A percentile compares a stretch with the other conserved stretches of the same genome.
Evolutionary conservation across 1,140 invertebrate species (phyloP).

Genomic region (Drosophila ercepeae): DNA sequence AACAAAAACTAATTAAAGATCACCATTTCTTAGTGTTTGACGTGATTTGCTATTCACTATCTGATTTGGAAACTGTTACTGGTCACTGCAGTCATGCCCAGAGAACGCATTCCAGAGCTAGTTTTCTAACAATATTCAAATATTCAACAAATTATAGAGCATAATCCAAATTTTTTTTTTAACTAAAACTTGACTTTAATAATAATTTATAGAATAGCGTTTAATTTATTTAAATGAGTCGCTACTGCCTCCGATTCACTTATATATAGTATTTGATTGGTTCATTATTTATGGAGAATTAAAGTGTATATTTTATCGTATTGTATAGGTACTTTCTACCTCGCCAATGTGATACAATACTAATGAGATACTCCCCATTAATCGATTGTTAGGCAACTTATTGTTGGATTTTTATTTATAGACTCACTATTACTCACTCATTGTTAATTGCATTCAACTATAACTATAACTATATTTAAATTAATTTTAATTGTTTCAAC

Average conservation of each 20-base stretch:
- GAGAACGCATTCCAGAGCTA: neutral
- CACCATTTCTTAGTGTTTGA: neutral
- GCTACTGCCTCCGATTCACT: neutral
- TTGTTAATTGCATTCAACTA: neutral
- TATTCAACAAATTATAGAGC: too few species aligned
- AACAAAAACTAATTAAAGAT: neutral
- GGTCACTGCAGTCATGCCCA: neutral
- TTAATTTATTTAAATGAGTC: neutral
- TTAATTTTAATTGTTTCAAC: neutral
- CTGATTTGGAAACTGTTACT: neutral
- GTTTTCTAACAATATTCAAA: neutral
- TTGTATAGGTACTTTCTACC: neutral
- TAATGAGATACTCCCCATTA: neutral
- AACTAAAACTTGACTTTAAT: neutral
- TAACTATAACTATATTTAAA: neutral
- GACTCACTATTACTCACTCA: neutral
- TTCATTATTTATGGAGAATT: neutral
- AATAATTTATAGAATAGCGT: neutral
- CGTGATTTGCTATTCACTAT: neutral
- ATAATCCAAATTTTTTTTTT: too few species aligned
- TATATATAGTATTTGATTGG: neutral
- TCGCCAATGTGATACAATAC: neutral
- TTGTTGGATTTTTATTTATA: neutral
- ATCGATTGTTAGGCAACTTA: neutral
- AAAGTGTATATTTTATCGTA: neutral